These are phyloP conservation scores for Sipha flava DNA, from an alignment of 1,140 invertebrate genomes.

Conservation along the genomic window DNA sequence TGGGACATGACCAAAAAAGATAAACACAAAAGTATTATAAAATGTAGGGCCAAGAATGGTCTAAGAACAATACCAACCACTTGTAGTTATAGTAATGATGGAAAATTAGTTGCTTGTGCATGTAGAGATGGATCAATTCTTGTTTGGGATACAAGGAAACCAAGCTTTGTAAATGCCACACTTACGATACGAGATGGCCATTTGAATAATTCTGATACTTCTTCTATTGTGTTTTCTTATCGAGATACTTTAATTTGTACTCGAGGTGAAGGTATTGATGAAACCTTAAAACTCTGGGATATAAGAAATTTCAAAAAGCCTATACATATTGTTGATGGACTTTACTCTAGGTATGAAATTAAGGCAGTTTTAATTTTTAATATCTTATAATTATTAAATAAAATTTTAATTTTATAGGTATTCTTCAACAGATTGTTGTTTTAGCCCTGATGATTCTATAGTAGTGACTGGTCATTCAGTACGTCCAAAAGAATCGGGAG, in stretches of 20 bases:
- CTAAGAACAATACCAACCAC: constrained; percentile 79
- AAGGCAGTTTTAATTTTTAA: background rate
- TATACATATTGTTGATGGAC: constrained; percentile 55
- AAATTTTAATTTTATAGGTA: constrained; percentile 31
- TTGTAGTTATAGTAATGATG: constrained; percentile 78
- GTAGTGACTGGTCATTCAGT: constrained; percentile 82
- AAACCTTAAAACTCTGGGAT: constrained; percentile 94
- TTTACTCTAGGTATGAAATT: constrained; percentile 59
- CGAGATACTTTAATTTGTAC: constrained; percentile 70
- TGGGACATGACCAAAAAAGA: constrained; percentile 76
- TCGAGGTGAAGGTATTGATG: constrained; percentile 66
- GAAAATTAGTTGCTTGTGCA: constrained; percentile 77
- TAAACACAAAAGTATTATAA: constrained; percentile 77
- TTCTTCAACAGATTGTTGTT: constrained; percentile 51
- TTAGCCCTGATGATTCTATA: constrained; percentile 87
- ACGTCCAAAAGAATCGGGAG: constrained; percentile 57
- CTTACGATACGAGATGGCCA: constrained; percentile 73
- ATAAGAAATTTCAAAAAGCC: constrained; percentile 73
- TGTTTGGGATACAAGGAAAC: constrained; percentile 88
- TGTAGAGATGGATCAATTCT: constrained; percentile 95
- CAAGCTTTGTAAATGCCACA: constrained; percentile 67
- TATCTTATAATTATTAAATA: background rate
- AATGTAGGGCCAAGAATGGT: constrained; percentile 78
- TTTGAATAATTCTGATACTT: constrained; percentile 69
- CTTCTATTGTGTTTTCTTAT: constrained; percentile 80